Evolutionary conservation across 2,113 vertebrate genomes (phyloP).

Genomic region (Cephalopterus ornatus): DNA sequence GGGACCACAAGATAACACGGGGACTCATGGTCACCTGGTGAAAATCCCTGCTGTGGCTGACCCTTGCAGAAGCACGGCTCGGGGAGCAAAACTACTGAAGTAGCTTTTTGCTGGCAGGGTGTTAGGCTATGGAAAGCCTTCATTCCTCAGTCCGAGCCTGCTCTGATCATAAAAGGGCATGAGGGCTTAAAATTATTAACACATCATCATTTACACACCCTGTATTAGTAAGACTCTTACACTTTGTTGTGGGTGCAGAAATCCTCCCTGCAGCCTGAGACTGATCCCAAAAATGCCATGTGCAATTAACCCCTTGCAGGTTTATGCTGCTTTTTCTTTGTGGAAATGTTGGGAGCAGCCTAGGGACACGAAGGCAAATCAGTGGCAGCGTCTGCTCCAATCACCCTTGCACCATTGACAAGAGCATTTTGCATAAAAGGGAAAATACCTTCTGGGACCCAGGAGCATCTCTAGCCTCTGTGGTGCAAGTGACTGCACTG

Average conservation of each 20-base stretch:
- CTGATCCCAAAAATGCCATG: not conserved
- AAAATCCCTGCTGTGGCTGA: not conserved
- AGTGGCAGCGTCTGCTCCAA: not conserved
- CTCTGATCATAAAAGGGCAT: not conserved
- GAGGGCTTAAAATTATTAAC: not conserved
- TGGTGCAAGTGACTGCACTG: not conserved
- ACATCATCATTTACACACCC: slow-evolving; percentile 9
- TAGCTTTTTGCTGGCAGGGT: not conserved
- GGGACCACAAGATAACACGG: not conserved
- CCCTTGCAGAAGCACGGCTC: not conserved
- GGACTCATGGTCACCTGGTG: not conserved
- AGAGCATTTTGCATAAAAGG: not conserved
- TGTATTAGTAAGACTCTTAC: not conserved
- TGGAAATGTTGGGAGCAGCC: not conserved
- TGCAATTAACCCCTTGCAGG: not conserved
- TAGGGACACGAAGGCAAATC: accelerated
- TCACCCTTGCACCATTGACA: too few relatives aligned
- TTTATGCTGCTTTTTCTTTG: not conserved
- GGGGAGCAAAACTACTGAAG: not conserved
- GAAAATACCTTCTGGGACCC: not conserved
- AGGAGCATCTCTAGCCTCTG: not conserved
- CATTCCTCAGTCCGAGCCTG: not conserved
- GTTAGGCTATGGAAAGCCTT: not conserved
- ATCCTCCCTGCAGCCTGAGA: not conserved
- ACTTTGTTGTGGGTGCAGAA: slow-evolving; percentile 29